Base-by-base conservation (phyloP, 1,140 invertebrate species). In the Chlorops oryzae region DNA sequence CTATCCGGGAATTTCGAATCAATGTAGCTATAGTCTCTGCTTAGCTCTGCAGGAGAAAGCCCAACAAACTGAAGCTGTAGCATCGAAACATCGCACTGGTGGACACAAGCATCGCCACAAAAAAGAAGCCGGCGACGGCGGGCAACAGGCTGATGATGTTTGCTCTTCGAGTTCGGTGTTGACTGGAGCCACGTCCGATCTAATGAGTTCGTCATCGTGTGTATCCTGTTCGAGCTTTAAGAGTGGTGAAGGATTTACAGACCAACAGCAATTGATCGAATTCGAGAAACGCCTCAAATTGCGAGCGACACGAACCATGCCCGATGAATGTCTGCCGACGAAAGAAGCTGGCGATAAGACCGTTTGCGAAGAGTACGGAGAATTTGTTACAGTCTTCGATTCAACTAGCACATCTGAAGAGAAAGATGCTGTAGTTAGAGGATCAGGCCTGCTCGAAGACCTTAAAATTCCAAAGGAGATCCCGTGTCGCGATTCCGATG, bases 141-240 rank as follows among this genome's bases (percentile, higher is more conserved):
- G 27, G 15, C 18, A 4, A 50, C 5, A 55, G 55, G 22, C 39
- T 54, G 2, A 37, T 40, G 4, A 61, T 5, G 54, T 58, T 43
- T 61, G 27, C 15, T 4, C 15, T 17, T 28, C 45, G 9, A 20
- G 34, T 15, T 41, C 44, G 1, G 34, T 17, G 6, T 27, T 27
- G 5, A 25, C 39, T 5, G 17, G 37, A 25, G 39, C 44, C 4
- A 24, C 52, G 3, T 69, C 65, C 1, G 24, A 63, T 35, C 45
- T 63, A 40, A 23, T 68, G 13, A 62, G 59, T 6, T 54, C 52
- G 15, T 62, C 62, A 3, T 68, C 65, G 2, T 69, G 65, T 53
- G 49, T 69, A 2, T 61, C 61, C 2, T 69, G 65, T n/a, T 56
- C 61, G 3, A 59, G 55, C 13, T 69, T 69, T 23, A 63, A 65